These are phyloP conservation scores for Spongilla lacustris DNA, from an alignment of 37 sponge, comb jelly and placozoan species.

Conservation along the genomic window DNA sequence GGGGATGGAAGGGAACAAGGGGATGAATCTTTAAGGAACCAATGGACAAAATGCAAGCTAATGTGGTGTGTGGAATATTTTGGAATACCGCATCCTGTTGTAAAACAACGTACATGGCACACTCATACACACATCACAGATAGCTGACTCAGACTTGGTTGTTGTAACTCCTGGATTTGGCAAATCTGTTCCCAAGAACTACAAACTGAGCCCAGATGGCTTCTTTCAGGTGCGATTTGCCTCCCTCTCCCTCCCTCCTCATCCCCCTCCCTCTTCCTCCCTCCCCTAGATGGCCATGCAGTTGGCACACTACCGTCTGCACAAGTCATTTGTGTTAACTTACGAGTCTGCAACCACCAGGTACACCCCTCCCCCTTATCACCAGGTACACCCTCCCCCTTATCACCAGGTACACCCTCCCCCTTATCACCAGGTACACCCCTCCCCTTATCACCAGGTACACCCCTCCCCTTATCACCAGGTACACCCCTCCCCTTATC, in stretches of 20 bases:
- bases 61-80: too few species aligned
- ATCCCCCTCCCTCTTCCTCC: neutral
- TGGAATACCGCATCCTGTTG: too few species aligned
- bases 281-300: slow-evolving; percentile 78
- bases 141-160: slow-evolving; percentile 66
- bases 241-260: neutral
- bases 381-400: neutral
- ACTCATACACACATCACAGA: slow-evolving; percentile 16
- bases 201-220: slow-evolving; percentile 80
- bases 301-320: slow-evolving; percentile 68
- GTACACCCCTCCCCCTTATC: slow-evolving; percentile 5
- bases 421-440: too few species aligned
- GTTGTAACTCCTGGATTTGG: slow-evolving; percentile 41
- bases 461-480: too few species aligned
- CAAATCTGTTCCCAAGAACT: slow-evolving; percentile 67
- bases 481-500: too few species aligned
- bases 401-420: neutral
- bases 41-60: too few species aligned
- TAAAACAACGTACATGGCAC: too few species aligned
- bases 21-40: too few species aligned
- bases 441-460: too few species aligned
- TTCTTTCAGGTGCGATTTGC: slow-evolving; percentile 63
- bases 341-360: slow-evolving; percentile 88
- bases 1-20: too few species aligned
- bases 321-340: slow-evolving; percentile 69